Base-by-base conservation (phyloP, 2,888 invertebrate species). In the Steinernema hermaphroditum region DNA sequence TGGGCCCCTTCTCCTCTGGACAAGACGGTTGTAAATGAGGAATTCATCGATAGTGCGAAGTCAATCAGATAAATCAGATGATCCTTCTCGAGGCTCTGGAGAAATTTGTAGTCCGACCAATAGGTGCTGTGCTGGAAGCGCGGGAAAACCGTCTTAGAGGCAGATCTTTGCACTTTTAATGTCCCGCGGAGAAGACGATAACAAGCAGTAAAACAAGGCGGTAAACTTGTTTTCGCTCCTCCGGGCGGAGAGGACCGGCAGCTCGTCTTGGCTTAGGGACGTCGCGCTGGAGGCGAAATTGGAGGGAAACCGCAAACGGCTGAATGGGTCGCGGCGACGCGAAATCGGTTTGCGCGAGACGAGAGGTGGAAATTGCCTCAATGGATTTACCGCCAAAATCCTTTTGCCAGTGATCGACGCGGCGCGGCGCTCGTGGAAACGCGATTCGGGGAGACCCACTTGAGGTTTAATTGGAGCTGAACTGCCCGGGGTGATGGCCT, bases 331-430 rank as follows among this genome's bases (percentile, higher is more conserved):
- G 62, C 62, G 62, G 14, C 62, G 54, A 19, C 54, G 54, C 54
- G 62, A 9, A 32, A 62, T 62, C 62, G 62, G 62, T 62, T 62
- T 62, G 62, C 62, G 62, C 62, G 62, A 46, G 46, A 46, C 46
- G n/a, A 6, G 46, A 62, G 62, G 62, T 62, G 62, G 62, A 32
- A 62, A 62, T 62, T 62, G 62, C 62, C 62, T 62, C 62, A 32
- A 29, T 29, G 62, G 62, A 62, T 62, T 62, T 62, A 62, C 62
- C 62, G 62, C 62, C 62, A 62, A 62, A 62, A 62, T 62, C 62
- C 62, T 29, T 29, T 62, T 62, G 62, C 32, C 34, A 29, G 46
- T n/a, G 46, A 46, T 46, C 46, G 46, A 46, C 1, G 62, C 29
- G 62, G 32, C 54, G 54, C 19, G 54, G 54, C 54, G 54, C 14